Percentiles rank a stretch among this genome's conserved stretches.
Evolutionary conservation across 2,113 vertebrate species (phyloP).

Genomic region (Zosterops lateralis): DNA sequence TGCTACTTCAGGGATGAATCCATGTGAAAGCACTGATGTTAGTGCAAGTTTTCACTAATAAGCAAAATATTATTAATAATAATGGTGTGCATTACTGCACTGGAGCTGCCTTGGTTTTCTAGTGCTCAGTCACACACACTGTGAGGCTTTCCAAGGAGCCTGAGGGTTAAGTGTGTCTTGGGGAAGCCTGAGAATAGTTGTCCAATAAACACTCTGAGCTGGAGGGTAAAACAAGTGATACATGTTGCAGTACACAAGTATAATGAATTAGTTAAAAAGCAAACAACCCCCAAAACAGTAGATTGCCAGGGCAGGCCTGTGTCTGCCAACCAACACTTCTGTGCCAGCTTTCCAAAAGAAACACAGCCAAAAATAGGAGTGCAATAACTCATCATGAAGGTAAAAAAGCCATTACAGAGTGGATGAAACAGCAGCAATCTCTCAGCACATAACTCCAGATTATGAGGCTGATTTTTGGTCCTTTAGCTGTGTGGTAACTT

Average conservation of each 20-base stretch:
- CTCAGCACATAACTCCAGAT: not conserved
- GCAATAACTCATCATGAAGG: slow-evolving; percentile 10
- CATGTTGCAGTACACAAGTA: not conserved
- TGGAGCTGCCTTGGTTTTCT: not conserved
- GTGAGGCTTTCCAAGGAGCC: not conserved
- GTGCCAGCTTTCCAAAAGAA: slow-evolving; percentile 23
- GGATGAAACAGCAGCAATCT: not conserved
- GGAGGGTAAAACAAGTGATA: slow-evolving; percentile 34
- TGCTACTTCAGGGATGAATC: not conserved
- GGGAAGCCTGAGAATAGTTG: slow-evolving; percentile 1
- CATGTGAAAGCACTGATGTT: not conserved
- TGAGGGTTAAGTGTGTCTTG: not conserved
- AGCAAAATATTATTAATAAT: not conserved
- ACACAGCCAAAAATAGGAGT: slow-evolving; percentile 15
- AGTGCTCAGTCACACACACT: not conserved
- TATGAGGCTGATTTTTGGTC: not conserved
- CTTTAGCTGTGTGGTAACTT: not conserved
- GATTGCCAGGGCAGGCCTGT: slow-evolving; percentile 11
- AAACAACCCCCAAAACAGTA: slow-evolving; percentile 21
- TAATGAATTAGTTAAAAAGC: slow-evolving; percentile 55
- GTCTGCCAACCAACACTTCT: slow-evolving; percentile 30
- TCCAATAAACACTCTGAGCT: slow-evolving; percentile 18
- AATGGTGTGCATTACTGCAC: not conserved
- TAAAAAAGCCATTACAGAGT: not conserved
- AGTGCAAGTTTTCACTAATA: not conserved